These are phyloP conservation scores for Greenwoodochromis staneri DNA, from an alignment of 2,113 vertebrate species.

Conservation along the genomic window DNA sequence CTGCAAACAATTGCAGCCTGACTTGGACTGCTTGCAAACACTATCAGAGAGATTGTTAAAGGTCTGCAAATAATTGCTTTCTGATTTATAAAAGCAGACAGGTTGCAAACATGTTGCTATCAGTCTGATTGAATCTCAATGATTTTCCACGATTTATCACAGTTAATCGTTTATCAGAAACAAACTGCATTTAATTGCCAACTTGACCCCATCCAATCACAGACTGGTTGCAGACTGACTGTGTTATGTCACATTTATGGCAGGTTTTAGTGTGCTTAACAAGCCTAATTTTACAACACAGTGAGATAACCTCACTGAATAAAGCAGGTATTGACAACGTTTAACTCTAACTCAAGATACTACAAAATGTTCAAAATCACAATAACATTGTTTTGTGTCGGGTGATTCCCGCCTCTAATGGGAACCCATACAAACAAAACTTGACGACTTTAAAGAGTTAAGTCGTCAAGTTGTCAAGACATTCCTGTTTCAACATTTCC, in stretches of 20 bases:
- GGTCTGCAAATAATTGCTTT: background rate
- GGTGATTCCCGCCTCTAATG: background rate
- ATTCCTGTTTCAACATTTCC: background rate
- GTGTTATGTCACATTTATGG: background rate
- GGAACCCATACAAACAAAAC: background rate
- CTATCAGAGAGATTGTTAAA: background rate
- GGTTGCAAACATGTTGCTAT: background rate
- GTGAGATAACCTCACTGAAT: background rate
- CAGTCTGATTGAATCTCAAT: background rate
- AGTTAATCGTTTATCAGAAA: background rate
- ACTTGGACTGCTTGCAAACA: background rate
- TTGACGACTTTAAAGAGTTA: background rate
- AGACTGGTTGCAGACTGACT: background rate
- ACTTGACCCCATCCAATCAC: background rate
- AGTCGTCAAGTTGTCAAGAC: background rate
- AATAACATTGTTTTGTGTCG: background rate
- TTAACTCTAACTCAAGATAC: background rate
- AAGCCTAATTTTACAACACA: background rate
- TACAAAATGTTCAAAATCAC: background rate
- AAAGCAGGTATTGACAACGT: background rate
- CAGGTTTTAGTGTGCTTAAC: background rate
- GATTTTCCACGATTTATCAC: background rate
- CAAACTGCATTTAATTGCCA: background rate
- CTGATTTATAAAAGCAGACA: background rate
- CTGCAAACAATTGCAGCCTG: background rate